These are phyloP conservation scores for Eriosoma lanigerum DNA, from an alignment of 1,140 invertebrate genomes.

Conservation along the genomic window DNA sequence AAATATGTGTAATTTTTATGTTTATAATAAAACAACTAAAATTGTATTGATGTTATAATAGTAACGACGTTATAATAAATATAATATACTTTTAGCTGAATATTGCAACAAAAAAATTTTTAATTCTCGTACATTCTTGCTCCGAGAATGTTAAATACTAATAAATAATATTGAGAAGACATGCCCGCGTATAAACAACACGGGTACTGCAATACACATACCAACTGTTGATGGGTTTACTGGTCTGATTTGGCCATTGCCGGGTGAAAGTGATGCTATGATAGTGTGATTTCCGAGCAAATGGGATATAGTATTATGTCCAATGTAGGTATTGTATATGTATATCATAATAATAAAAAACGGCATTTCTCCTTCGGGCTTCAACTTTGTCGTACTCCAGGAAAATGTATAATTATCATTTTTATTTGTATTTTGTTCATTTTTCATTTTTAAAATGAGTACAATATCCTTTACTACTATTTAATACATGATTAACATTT, in stretches of 20 bases:
- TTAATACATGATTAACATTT: no score
- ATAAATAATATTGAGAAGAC: constrained; percentile 6
- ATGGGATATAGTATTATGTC: background rate
- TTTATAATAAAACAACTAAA: no score
- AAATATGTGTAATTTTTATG: no score
- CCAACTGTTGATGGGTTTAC: constrained; percentile 16
- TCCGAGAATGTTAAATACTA: background rate
- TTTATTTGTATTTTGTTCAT: no score
- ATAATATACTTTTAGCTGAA: no score
- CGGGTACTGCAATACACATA: constrained; percentile 1
- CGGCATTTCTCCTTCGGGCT: constrained; percentile 28
- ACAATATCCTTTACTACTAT: no score
- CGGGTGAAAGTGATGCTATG: constrained; percentile 26
- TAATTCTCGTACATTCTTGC: background rate
- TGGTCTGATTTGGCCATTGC: background rate
- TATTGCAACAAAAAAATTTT: no score
- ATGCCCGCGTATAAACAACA: constrained; percentile 25
- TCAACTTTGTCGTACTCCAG: background rate
- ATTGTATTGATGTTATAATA: no score
- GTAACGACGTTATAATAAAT: no score
- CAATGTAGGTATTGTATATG: background rate
- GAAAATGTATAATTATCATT: background rate
- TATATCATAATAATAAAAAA: background rate
- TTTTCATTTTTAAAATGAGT: no score
- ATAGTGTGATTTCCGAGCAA: background rate